Conservation (phyloP, 37 sponge, comb jelly and placozoan genomes). For the Halichondria panicea region DNA sequence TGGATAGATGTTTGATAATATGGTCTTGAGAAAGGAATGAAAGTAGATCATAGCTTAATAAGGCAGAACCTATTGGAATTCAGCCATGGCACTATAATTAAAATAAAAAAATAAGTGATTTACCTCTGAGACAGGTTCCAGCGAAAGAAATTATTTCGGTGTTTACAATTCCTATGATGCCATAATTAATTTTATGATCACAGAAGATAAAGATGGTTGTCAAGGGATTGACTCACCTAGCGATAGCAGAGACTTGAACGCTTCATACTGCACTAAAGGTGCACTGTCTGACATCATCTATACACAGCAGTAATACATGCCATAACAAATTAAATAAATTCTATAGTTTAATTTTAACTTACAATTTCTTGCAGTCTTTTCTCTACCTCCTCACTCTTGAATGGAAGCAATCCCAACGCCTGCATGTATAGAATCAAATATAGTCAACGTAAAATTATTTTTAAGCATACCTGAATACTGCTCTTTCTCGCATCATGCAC, state of each 20-base stretch:
- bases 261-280: constrained; percentile 5
- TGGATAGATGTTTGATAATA: too few relatives aligned
- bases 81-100: neutral
- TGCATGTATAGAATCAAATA: neutral
- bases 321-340: neutral
- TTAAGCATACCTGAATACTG: constrained; percentile 17
- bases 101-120: neutral
- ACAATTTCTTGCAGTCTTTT: constrained; percentile 1
- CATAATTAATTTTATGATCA: neutral
- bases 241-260: constrained; percentile 17
- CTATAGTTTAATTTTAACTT: neutral
- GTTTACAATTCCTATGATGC: neutral
- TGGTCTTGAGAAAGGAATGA: too few relatives aligned
- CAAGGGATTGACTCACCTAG: constrained; percentile 5
- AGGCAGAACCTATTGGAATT: too few relatives aligned
- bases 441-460: neutral
- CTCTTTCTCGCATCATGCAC: neutral
- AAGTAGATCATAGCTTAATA: too few relatives aligned
- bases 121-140: neutral
- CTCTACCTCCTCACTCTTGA: neutral
- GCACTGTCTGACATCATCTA: constrained; percentile 2
- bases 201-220: neutral
- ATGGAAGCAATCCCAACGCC: constrained; percentile 6
- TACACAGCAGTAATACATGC: neutral
- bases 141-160: neutral